Evolutionary conservation across 2,888 invertebrate species (phyloP), one percentile per base, ranked within the genome.

Genomic region (Micoletzkya japonica): DNA sequence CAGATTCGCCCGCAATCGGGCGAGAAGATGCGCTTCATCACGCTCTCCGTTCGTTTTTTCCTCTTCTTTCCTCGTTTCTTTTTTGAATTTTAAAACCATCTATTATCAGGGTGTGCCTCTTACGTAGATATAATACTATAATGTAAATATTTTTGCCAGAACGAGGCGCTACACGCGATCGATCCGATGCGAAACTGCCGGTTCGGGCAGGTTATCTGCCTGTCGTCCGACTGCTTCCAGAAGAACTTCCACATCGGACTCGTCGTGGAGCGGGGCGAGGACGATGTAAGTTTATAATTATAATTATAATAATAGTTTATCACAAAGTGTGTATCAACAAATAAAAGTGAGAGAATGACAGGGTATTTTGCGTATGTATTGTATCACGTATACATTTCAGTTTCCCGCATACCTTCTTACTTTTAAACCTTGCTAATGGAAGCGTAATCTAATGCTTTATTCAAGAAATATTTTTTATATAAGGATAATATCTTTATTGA

Each of bases 151-250:
- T 58, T 34, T 58, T 36, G 24, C 36, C 44, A 30, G 39, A 34
- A 60, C 37, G 17, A 39, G 14, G 49, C 39, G 36, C 39, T 37
- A 36, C 10, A 69, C 36, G 34, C 70, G 68, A 30, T 63, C 63
- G 72, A 36, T 26, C 7, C 61, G 44, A 14, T 68, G 78, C 90
- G 90, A 78, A 87, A 90, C 72, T 89, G 92, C 32, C 90, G 91
- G 87, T 90, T 87, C 82, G 92, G 93, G 0, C 90, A 92, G 0
- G 86, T 93, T 26, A 85, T 93, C 0, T 90, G 91, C 70, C 90
- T 94, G 60, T 91, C 92, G 0, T 87, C 87, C 36, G 90, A 91
- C 82, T 88, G 90, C 70, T 93, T 93, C 86, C 86, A 89, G 37
- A n/a, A 68, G 1, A 90, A 90, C 2, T 87, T 92, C 44, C 86